phyloP scores from a whole-genome alignment of 2,797 vertebrate species.

The Nothura maculosa region DNA sequence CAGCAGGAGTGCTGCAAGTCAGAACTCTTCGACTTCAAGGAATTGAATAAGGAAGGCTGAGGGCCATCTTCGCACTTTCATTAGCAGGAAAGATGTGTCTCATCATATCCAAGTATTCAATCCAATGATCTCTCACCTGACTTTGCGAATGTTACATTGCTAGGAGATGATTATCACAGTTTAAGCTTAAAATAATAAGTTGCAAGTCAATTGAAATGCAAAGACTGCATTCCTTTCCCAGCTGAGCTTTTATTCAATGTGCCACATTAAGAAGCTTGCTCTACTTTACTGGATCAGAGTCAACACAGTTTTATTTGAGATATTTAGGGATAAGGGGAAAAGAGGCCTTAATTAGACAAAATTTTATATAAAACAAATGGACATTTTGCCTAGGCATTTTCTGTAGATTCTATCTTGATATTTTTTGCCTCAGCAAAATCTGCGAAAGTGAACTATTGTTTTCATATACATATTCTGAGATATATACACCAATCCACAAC shows the following conservation, averaged over 20 bases:
- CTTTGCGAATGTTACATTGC: neutral
- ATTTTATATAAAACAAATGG: constrained; percentile 16
- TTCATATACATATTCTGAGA: neutral
- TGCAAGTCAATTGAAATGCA: constrained; percentile 58
- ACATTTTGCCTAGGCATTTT: neutral
- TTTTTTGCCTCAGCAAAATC: neutral
- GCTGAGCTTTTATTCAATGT: constrained; percentile 55
- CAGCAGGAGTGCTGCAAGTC: constrained; percentile 34
- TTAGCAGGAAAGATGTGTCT: neutral
- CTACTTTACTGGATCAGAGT: constrained; percentile 49
- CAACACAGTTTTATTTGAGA: constrained; percentile 40
- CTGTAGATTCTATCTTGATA: neutral
- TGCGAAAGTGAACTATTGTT: neutral
- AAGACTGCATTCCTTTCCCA: constrained; percentile 47
- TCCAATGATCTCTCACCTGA: constrained; percentile 3
- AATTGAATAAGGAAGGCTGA: constrained; percentile 12
- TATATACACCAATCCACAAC: neutral
- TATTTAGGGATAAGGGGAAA: constrained; percentile 40
- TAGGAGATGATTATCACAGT: constrained; percentile 1
- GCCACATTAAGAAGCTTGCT: constrained; percentile 57
- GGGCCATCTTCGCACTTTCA: neutral
- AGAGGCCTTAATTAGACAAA: constrained; percentile 15
- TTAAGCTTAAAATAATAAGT: constrained; percentile 60
- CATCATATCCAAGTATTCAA: neutral
- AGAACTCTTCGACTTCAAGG: neutral